phyloP scores from a whole-genome alignment of 1,140 invertebrate species.

The Dolichoris vasculosae region DNA sequence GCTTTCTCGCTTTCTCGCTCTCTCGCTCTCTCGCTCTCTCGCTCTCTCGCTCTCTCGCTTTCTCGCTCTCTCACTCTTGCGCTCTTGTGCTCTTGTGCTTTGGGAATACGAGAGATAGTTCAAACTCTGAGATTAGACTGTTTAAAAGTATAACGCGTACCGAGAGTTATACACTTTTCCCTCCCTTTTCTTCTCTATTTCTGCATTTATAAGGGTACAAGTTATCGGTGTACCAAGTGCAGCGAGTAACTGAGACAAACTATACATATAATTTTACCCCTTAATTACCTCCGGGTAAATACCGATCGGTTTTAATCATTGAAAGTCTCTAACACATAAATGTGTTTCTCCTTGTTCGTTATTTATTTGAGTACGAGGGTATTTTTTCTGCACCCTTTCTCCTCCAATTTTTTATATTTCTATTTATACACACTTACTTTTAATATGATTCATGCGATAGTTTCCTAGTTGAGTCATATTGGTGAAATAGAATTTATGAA shows the following conservation, averaged over 20 bases:
- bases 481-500: conserved; percentile 63
- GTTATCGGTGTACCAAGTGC: conserved; percentile 54
- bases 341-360: conserved; percentile 71
- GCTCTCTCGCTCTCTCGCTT: not conserved
- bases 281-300: conserved; percentile 73
- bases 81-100: too few relatives aligned
- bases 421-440: not conserved
- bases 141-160: not conserved
- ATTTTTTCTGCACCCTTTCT: not conserved
- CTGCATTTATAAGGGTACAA: not conserved
- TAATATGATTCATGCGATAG: conserved; percentile 1
- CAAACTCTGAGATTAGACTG: not conserved
- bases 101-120: not conserved
- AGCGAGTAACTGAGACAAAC: conserved; percentile 71
- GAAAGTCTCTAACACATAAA: conserved; percentile 52
- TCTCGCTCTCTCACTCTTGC: not conserved
- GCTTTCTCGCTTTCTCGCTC: not conserved
- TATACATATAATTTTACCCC: conserved; percentile 70
- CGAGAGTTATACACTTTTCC: not conserved
- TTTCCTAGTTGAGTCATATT: conserved; percentile 10
- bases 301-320: conserved; percentile 73
- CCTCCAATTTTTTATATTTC: not conserved
- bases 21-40: not conserved
- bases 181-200: not conserved
- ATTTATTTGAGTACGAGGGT: conserved; percentile 65